A percentile compares a stretch with the other conserved stretches of the same genome.
phyloP scores from a whole-genome alignment of 2,888 invertebrate genomes.

The Lycocerus yunnanus region DNA sequence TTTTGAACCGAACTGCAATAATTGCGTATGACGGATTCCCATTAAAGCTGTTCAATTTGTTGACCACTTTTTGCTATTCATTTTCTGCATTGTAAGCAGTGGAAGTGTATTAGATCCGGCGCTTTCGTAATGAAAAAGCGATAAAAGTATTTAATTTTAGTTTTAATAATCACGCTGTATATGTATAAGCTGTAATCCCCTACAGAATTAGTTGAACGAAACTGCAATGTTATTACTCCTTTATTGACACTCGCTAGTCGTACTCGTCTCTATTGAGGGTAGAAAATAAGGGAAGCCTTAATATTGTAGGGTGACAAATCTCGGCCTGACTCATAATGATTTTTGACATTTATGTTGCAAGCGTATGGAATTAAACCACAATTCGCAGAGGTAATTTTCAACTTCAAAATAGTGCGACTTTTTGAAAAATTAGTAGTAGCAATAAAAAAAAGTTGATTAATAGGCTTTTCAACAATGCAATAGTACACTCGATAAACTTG shows the following conservation, averaged over 20 bases:
- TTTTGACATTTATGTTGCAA: conserved; percentile 13
- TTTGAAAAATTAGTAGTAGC: not conserved
- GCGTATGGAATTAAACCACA: not conserved
- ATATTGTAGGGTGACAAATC: conserved; percentile 26
- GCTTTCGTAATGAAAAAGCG: not conserved
- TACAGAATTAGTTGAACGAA: not conserved
- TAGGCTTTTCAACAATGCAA: not conserved
- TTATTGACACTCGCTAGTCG: conserved; percentile 17
- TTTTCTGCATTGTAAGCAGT: not conserved
- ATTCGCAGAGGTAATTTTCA: not conserved
- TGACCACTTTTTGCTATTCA: not conserved
- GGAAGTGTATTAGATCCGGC: not conserved
- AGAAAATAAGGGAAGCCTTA: conserved; percentile 13
- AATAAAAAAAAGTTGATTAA: not conserved
- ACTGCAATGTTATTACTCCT: conserved; percentile 8
- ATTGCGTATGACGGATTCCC: not conserved
- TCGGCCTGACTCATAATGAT: conserved; percentile 33
- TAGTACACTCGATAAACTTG: not conserved
- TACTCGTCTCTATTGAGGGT: conserved; percentile 12
- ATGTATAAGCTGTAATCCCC: not conserved
- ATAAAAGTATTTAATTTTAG: not conserved
- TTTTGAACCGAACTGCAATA: not conserved
- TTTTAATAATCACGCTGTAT: not conserved
- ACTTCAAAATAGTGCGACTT: not conserved
- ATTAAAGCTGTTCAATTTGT: not conserved